phyloP scores from a whole-genome alignment of 2,113 vertebrate genomes.

The Geothlypis trichas region DNA sequence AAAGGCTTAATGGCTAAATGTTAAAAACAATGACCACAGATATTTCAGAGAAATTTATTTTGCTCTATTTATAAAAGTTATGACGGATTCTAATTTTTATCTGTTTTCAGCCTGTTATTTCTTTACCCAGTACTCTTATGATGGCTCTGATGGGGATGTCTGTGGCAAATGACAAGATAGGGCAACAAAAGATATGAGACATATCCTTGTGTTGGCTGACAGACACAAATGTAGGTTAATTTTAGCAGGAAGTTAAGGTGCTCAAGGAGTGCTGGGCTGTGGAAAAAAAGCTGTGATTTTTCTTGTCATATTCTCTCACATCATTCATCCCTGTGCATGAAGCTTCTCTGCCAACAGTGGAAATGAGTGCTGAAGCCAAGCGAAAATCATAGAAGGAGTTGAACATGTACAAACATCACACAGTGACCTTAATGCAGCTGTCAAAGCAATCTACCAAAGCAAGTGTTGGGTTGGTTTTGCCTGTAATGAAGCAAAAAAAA shows the following conservation, averaged over 20 bases:
- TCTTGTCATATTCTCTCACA: neutral
- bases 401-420: neutral
- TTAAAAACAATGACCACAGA: neutral
- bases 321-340: neutral
- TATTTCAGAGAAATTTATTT: neutral
- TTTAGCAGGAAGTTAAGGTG: neutral
- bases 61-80: neutral
- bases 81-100: neutral
- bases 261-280: neutral
- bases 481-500: neutral
- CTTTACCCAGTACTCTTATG: neutral
- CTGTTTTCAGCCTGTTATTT: neutral
- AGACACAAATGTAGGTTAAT: neutral
- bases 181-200: neutral
- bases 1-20: neutral
- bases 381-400: neutral
- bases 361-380: neutral
- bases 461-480: neutral
- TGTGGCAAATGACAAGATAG: neutral
- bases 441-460: neutral
- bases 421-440: neutral
- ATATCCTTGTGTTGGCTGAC: neutral
- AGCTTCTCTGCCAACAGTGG: neutral
- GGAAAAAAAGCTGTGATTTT: neutral
- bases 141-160: neutral